These are phyloP conservation scores for Pithys albifrons DNA, from an alignment of 2,113 vertebrate genomes.

Conservation along the genomic window DNA sequence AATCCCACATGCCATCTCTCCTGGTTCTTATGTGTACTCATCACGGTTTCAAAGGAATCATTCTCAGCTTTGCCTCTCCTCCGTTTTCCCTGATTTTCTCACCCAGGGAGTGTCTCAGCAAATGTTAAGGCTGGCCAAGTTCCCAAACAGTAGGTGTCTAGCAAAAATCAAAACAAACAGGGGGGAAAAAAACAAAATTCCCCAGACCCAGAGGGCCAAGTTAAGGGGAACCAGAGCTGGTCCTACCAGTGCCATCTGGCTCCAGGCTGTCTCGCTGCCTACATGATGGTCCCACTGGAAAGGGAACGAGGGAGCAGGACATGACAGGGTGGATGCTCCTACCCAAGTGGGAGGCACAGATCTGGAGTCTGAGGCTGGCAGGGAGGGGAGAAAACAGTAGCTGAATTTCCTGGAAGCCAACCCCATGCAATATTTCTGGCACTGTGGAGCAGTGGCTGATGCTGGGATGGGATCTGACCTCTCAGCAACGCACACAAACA, in stretches of 20 bases:
- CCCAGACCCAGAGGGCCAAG: not conserved
- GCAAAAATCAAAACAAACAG: conserved; percentile 44
- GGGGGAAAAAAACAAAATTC: not conserved
- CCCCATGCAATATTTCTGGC: not conserved
- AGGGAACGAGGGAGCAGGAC: not conserved
- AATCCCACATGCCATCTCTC: not conserved
- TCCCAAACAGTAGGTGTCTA: conserved; percentile 52
- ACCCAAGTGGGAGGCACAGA: not conserved
- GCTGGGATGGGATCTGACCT: not conserved
- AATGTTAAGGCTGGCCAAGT: conserved; percentile 26
- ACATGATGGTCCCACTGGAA: not conserved
- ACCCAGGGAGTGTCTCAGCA: conserved; percentile 37
- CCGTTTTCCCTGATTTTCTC: conserved; percentile 2
- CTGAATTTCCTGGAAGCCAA: conserved; percentile 42
- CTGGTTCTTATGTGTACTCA: fast-evolving
- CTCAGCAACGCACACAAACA: not conserved
- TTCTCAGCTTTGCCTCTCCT: not conserved
- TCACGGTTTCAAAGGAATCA: not conserved
- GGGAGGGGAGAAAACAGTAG: conserved; percentile 23
- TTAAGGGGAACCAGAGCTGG: not conserved
- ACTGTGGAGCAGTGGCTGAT: not conserved
- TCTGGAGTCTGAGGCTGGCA: not conserved
- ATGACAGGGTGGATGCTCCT: not conserved
- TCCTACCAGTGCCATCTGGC: not conserved
- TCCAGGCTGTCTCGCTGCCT: not conserved